Percentiles rank a stretch among this genome's conserved stretches.
Evolutionary conservation across 1,140 invertebrate species (phyloP).

Genomic region (Tetramorium alpestre): DNA sequence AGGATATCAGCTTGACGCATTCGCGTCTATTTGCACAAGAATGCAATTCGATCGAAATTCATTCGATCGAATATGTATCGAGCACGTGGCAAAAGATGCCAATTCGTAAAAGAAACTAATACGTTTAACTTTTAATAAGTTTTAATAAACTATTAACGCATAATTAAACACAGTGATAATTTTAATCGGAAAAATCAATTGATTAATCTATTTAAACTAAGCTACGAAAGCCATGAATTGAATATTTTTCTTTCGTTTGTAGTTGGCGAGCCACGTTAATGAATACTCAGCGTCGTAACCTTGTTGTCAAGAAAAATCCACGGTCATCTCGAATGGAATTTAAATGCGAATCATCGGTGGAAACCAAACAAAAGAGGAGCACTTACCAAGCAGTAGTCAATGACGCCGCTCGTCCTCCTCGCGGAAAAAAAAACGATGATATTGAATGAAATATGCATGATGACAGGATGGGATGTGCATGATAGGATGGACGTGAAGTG

Average conservation of each 20-base stretch:
- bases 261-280: neutral
- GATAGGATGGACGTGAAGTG: neutral
- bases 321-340: slow-evolving; percentile 47
- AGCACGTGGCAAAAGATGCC: neutral
- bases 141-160: neutral
- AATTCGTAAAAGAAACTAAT: neutral
- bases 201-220: neutral
- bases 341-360: slow-evolving; percentile 55
- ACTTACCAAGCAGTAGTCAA: slow-evolving; percentile 61
- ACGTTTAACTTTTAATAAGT: neutral
- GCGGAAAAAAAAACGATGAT: slow-evolving; percentile 43
- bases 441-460: slow-evolving; percentile 59
- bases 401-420: slow-evolving; percentile 58
- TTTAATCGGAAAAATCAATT: neutral
- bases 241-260: neutral
- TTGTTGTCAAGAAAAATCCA: slow-evolving; percentile 33
- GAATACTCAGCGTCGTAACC: neutral
- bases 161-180: neutral
- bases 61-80: neutral
- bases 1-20: neutral
- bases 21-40: neutral
- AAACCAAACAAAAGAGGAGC: slow-evolving; percentile 40
- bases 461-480: neutral
- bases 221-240: neutral
- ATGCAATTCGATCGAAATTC: neutral